These are phyloP conservation scores for Formica exsecta DNA, from an alignment of 1,140 invertebrate genomes.

Conservation along the genomic window DNA sequence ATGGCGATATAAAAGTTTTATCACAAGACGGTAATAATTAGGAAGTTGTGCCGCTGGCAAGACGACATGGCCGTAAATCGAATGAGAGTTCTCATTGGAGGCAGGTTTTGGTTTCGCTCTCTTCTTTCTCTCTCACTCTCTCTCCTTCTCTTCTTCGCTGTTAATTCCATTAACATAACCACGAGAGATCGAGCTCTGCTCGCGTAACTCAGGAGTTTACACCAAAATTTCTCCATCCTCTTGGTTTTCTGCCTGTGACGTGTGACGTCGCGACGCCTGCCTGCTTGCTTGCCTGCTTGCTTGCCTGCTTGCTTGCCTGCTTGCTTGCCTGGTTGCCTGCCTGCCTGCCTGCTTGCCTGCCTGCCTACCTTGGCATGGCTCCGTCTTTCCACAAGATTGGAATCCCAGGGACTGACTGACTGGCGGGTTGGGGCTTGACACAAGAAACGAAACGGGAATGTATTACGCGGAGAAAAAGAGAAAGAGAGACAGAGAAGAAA, in stretches of 20 bases:
- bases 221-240: conserved; percentile 55
- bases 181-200: conserved; percentile 48
- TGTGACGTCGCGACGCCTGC: conserved; percentile 60
- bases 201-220: conserved; percentile 52
- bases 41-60: conserved; percentile 48
- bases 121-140: background rate
- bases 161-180: conserved; percentile 63
- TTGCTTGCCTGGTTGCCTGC: background rate
- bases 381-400: conserved; percentile 57
- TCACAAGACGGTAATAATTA: conserved; percentile 49
- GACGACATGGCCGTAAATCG: conserved; percentile 51
- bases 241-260: conserved; percentile 62
- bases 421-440: background rate
- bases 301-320: conserved; percentile 12
- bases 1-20: conserved; percentile 46
- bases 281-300: conserved; percentile 12
- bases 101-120: conserved; percentile 38
- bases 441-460: conserved; percentile 56
- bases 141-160: background rate
- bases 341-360: conserved; percentile 15
- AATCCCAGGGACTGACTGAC: conserved; percentile 45
- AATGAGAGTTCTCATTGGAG: conserved; percentile 49
- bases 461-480: background rate
- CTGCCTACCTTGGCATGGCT: conserved; percentile 2
- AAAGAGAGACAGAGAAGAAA: conserved; percentile 6